A percentile compares a stretch with the other conserved stretches of the same genome.
These are phyloP conservation scores for Lacanobia wlatinum DNA, from an alignment of 2,888 invertebrate genomes.

Conservation along the genomic window DNA sequence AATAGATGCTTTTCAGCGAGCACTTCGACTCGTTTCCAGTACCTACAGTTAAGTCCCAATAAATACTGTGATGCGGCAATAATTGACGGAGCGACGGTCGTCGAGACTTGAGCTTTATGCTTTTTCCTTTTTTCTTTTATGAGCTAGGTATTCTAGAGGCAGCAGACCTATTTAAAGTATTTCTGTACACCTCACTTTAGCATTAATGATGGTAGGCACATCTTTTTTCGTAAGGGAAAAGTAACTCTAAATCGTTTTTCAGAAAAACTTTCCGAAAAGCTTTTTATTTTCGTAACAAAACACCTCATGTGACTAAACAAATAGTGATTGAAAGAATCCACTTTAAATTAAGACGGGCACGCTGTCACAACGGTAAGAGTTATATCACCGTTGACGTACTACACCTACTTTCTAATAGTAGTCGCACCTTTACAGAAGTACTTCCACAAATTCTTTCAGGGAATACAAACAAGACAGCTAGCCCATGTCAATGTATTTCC, in stretches of 20 bases:
- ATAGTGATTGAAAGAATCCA: constrained; percentile 27
- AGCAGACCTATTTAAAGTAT: neutral
- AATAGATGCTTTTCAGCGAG: constrained; percentile 35
- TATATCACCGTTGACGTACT: constrained; percentile 31
- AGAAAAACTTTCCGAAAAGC: neutral
- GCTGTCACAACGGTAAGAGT: constrained; percentile 29
- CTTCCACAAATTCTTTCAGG: constrained; percentile 50
- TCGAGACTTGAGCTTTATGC: constrained; percentile 12
- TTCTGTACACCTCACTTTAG: neutral
- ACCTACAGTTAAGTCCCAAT: constrained; percentile 46
- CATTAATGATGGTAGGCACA: neutral
- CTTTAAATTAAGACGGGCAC: constrained; percentile 35
- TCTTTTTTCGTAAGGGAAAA: neutral
- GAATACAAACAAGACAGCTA: constrained; percentile 44
- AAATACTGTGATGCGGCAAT: constrained; percentile 45
- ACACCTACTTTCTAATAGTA: constrained; percentile 44
- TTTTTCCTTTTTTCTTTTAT: constrained; percentile 17
- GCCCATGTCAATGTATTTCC: constrained; percentile 58
- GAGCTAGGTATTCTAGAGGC: neutral
- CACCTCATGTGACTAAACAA: constrained; percentile 9
- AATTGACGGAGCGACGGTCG: constrained; percentile 31
- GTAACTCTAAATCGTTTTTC: neutral
- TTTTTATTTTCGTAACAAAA: constrained; percentile 27
- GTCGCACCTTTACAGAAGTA: constrained; percentile 44
- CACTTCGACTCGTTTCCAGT: constrained; percentile 16